Base-by-base conservation (phyloP, 2,113 vertebrate genomes). In the Paracanthobrama guichenoti region DNA sequence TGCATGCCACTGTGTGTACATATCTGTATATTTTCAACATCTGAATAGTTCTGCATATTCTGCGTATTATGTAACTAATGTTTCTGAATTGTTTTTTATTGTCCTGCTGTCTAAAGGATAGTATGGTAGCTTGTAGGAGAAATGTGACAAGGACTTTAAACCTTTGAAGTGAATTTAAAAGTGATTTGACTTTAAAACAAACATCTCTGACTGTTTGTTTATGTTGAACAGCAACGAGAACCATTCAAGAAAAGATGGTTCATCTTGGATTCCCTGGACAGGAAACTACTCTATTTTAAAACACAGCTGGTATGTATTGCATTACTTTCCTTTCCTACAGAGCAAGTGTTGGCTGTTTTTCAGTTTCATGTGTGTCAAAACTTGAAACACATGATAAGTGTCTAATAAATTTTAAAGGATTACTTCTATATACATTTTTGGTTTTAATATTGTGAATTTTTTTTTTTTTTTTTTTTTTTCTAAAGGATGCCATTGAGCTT, bases 241-340 rank as follows among this genome's bases (percentile, higher is more conserved):
- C 79, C 93, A 64, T 99, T 98, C 90, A 97, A 95, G 90, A 93
- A 93, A 88, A 94, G 97, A 76, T 99, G 97, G 97, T 99, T 98
- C 59, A 91, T 94, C 88, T 90, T 99, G 92, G 97, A 99, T 87
- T 91, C 94, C 24, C 92, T 96, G 85, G 95, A 96, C 76, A 95
- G 97, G 87, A 97, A 93, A 74, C 91, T 98, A 82, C 88, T 96
- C 2, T 99, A 99, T 91, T 97, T 96, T 77, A 98, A 97, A 94
- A 93, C 93, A 28, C 91, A 92, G 0, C 89, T 99, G 97, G 97
- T 99, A 93, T 94, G 95, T 85, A 35, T 79, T 16, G 50, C 20
- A 39, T 79, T 11, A 42, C 20, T 13, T 74, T 24, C 69, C 13
- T 3, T 39, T 39, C 10, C 10, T 57, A 39, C 6, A 14, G 6